Percentiles rank a stretch among this genome's conserved stretches.
Conservation (phyloP, 2,888 invertebrate species). For the Drepanosiphum platanoidis region DNA sequence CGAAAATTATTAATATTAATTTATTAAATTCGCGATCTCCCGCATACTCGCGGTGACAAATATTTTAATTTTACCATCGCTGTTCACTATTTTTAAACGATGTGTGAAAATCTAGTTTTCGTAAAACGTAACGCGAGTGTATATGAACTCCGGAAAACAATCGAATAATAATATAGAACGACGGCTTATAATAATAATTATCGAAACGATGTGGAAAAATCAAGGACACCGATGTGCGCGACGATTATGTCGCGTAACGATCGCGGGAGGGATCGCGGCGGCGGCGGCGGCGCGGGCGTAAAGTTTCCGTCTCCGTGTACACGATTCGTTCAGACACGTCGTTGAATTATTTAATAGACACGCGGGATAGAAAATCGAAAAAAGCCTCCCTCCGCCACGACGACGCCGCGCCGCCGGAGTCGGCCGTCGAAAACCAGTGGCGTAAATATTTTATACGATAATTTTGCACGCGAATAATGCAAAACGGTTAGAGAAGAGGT, state of each 20-base stretch:
- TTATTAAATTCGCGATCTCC: no score
- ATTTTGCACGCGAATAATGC: background rate
- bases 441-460: background rate
- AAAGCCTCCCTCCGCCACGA: background rate
- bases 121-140: no score
- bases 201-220: background rate
- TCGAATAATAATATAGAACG: no score
- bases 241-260: background rate
- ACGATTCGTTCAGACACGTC: constrained; percentile 8
- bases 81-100: no score
- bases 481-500: no score
- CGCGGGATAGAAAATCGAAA: background rate
- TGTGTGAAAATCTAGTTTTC: no score
- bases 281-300: background rate
- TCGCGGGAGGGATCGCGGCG: background rate
- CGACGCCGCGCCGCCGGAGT: background rate
- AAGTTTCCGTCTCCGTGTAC: background rate
- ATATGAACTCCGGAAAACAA: no score
- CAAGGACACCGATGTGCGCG: no score
- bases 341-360: constrained; percentile 9
- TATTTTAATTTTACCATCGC: no score
- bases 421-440: background rate
- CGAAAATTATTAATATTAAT: no score
- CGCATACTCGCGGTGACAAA: no score
- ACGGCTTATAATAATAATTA: no score